phyloP scores from a whole-genome alignment of 2,113 vertebrate species.

The Tychaedon coryphoeus region DNA sequence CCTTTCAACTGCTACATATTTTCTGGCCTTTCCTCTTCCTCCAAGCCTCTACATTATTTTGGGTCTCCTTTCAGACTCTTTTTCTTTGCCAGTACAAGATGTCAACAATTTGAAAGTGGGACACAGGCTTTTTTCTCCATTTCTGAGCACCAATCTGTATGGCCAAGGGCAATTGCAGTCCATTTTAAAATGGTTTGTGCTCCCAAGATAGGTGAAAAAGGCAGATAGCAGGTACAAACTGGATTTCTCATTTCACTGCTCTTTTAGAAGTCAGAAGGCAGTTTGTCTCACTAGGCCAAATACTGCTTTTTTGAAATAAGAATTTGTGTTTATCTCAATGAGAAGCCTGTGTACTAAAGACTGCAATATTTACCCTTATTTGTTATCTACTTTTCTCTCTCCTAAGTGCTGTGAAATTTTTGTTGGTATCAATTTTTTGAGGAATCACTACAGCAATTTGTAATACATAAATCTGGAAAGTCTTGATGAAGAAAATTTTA shows the following conservation, averaged over 20 bases:
- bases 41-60: not conserved
- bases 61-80: not conserved
- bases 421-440: not conserved
- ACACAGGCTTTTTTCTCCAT: not conserved
- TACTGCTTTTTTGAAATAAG: not conserved
- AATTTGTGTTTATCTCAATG: not conserved
- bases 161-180: not conserved
- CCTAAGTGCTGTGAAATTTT: not conserved
- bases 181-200: not conserved
- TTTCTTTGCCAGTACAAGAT: not conserved
- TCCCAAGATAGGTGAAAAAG: not conserved
- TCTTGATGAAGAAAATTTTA: not conserved
- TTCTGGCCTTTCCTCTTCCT: not conserved
- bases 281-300: not conserved
- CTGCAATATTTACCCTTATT: not conserved
- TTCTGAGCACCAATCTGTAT: not conserved
- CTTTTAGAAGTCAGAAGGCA: not conserved
- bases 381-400: not conserved
- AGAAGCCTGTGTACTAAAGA: not conserved
- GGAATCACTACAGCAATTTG: not conserved
- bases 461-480: not conserved
- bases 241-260: not conserved
- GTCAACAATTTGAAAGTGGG: not conserved
- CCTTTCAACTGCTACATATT: not conserved
- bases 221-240: not conserved